Base-by-base conservation (phyloP, 2,888 invertebrate species). In the Zootermopsis nevadensis region DNA sequence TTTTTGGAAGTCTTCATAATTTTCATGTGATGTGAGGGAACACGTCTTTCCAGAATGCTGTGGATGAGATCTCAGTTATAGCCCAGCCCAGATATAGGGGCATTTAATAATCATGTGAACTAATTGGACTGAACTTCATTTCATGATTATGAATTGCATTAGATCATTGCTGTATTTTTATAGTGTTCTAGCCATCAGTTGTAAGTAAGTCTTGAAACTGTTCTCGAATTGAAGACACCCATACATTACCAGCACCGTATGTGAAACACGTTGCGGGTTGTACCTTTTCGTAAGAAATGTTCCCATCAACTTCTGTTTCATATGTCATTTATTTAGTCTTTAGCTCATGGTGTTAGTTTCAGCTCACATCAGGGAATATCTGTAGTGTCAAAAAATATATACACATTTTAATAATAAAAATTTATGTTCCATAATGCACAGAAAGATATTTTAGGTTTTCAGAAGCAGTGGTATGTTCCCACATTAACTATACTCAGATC, bases 91-190 rank as follows among this genome's bases (percentile, higher is more conserved):
- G 33, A 22, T 69, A 19, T 33, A 69, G 33, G 33, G 27, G 22
- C 22, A 33, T 30, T 4, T 69, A 69, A 4, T 22, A 33, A 69
- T 19, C 31, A 27, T 19, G 33, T 30, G 7, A 69, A 69, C 19
- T 33, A 33, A 15, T 30, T 69, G 31, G 31, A 69, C 69, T 19
- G 24, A 31, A 33, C 31, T 69, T 69, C 24, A 69, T 69, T 33
- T 69, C 33, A 69, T 69, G 19, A 69, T 69, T 31, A 69, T 2
- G 22, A 69, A 8, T 69, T 33, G 15, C 69, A 22, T 31, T 33
- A 69, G 33, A 69, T 22, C 69, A 69, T 22, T 66, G 19, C 30
- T 69, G 69, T 69, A 69, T 69, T 69, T 69, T 69, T 69, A 69
- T 69, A 69, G 69, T 33, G 22, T 69, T 69, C 33, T 69, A 22